Base-by-base conservation (phyloP, 2,888 invertebrate genomes). In the Melitaea athalia region DNA sequence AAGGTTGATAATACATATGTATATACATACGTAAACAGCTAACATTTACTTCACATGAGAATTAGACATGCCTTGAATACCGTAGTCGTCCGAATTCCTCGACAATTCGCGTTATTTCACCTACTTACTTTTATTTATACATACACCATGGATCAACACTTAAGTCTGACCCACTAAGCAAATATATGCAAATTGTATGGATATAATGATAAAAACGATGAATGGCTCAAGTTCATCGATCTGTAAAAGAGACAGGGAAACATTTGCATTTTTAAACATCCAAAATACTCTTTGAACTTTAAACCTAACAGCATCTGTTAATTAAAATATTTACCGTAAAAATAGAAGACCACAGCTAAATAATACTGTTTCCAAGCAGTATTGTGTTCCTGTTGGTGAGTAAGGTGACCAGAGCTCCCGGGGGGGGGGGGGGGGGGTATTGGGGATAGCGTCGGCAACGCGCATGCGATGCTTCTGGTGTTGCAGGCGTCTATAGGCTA, bases 51-150 rank as follows among this genome's bases (percentile, higher is more conserved):
- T 79, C 75, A 72, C 68, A 57, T 60, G 66, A 70, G 70, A 70
- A 64, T 70, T 73, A 74, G 79, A 77, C 79, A 79, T 77, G 76
- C 62, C 15, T 62, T 75, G 60, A 70, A 79, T 86, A 89, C 90
- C 90, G 91, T 90, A 83, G 73, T 76, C 76, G 86, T 79, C 86
- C 88, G 86, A 89, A 90, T 91, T 90, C 88, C 87, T 73, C 61
- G 64, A 74, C 76, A 77, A 78, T 86, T 87, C 84, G 81, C 86
- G 88, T 86, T 89, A 88, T 75, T 79, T 87, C 84, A 87, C 91
- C 89, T 82, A 90, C 85, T 85, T 90, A 83, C 38, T 62, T 63
- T 67, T 67, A 69, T 72, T 69, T 73, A 64, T 63, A 65, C 53
- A 17, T 55, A 57, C 62, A 60, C 72, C 50, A 53, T 57, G 63